These are phyloP conservation scores for Montipora capitata DNA, from an alignment of 92 coral and sea anemone genomes.

Conservation along the genomic window DNA sequence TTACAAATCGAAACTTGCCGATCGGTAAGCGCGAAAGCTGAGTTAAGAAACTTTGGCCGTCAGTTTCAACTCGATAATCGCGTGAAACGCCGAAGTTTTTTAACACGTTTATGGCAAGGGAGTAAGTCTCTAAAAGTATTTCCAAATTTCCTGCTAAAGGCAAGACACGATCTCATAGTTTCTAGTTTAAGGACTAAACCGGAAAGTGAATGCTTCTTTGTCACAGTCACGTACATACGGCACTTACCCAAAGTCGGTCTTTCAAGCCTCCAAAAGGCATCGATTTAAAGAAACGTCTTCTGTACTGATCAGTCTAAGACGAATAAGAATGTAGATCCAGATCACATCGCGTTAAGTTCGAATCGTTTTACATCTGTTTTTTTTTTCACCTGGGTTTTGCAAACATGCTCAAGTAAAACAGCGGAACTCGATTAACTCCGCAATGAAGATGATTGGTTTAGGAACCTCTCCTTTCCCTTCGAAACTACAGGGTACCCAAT, in stretches of 20 bases:
- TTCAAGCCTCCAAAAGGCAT: slow-evolving; percentile 79
- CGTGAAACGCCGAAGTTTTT: not conserved
- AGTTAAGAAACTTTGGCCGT: not conserved
- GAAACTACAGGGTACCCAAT: not conserved
- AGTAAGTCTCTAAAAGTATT: too few species aligned
- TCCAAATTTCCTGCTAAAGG: too few species aligned
- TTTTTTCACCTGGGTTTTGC: slow-evolving; percentile 35
- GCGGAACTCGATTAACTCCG: slow-evolving; percentile 13
- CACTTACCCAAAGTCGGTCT: slow-evolving; percentile 81
- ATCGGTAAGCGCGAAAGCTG: too few species aligned
- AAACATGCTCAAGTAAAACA: slow-evolving; percentile 1
- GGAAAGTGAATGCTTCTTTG: not conserved
- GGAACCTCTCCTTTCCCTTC: slow-evolving; percentile 21
- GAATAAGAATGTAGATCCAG: not conserved
- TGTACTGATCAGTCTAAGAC: not conserved
- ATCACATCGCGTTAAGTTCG: slow-evolving; percentile 9
- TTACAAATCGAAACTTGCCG: too few species aligned
- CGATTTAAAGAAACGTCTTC: not conserved
- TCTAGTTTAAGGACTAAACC: too few species aligned
- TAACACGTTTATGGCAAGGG: too few species aligned
- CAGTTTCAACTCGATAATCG: slow-evolving; percentile 7
- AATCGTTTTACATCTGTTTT: not conserved
- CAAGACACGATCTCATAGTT: too few species aligned
- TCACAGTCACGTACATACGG: not conserved
- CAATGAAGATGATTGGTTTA: not conserved